A percentile compares a stretch with the other conserved stretches of the same genome.
phyloP scores from a whole-genome alignment of 2,888 invertebrate species.

The Augiades crinisus region DNA sequence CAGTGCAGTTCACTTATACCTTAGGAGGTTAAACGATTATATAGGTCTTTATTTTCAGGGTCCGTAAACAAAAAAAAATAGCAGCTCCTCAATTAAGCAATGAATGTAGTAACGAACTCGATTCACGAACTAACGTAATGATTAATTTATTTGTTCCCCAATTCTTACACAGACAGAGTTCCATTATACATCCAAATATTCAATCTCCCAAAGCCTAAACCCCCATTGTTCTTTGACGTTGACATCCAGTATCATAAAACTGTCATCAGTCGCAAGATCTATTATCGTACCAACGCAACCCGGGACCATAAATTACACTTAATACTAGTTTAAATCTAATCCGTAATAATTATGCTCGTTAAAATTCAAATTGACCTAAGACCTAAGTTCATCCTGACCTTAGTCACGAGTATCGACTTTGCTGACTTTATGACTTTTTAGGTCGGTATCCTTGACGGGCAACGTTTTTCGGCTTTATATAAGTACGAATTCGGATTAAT shows the following conservation, averaged over 20 bases:
- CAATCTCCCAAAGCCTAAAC: slow-evolving; percentile 10
- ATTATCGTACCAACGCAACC: slow-evolving; percentile 12
- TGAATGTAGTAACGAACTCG: too few relatives aligned
- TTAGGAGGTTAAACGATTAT: too few relatives aligned
- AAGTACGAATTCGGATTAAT: too few relatives aligned
- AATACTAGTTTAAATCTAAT: slow-evolving; percentile 12
- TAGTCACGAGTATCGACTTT: too few relatives aligned
- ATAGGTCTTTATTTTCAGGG: too few relatives aligned
- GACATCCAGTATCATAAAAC: slow-evolving; percentile 19
- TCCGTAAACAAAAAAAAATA: too few relatives aligned
- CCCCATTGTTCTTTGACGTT: slow-evolving; percentile 23
- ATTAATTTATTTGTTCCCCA: slow-evolving; percentile 2
- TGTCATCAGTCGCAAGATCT: slow-evolving; percentile 20
- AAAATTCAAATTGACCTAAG: neutral
- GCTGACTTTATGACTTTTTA: too few relatives aligned
- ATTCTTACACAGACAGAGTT: slow-evolving; percentile 6
- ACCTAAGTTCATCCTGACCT: too few relatives aligned
- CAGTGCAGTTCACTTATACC: too few relatives aligned
- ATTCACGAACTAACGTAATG: neutral
- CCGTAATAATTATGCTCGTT: neutral
- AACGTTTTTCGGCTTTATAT: too few relatives aligned
- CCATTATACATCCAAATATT: slow-evolving; percentile 16
- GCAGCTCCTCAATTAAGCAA: too few relatives aligned
- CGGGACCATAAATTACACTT: slow-evolving; percentile 7
- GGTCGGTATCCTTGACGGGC: too few relatives aligned